Base-by-base conservation (phyloP, 2,888 invertebrate species). In the Scaptomyza caliginosa region DNA sequence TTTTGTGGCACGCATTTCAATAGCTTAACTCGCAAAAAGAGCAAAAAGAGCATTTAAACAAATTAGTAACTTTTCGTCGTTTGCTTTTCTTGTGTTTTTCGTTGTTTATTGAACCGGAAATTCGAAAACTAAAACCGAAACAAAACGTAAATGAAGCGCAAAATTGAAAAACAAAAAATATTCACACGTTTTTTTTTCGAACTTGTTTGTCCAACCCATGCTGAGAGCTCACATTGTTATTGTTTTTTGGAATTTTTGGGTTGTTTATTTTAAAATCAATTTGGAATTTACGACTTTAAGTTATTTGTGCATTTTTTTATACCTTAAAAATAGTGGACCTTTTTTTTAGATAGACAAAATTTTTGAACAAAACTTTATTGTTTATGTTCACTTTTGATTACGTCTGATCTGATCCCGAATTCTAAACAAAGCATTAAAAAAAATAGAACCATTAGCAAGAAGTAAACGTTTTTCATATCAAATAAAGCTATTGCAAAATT, bases 41-140 rank as follows among this genome's bases (percentile, higher is more conserved):
- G n/a, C n/a, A 38, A 13, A 57, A 66, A 66, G 51, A 45, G 54
- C 66, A 59, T 62, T 67, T 71, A 69, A 55, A 50, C 69, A 80
- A 72, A 86, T 74, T 69, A 64, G 64, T 50, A 16, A 23, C 63
- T 38, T 49, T 63, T 66, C 21, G 21, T 19, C 3, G 8, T 34
- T 42, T 21, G 34, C 13, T 26, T 49, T 60, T 23, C 24, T 36
- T 16, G 34, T 34, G 11, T 30, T 30, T 30, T 30, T 30, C n/a
- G 24, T 16, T 56, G 43, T 54, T 65, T 70, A 74, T 83, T 70
- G 72, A 77, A 72, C 88, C 86, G 84, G 86, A 88, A 86, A 83
- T 62, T 52, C 55, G 48, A 70, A 65, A 66, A 69, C 70, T 42
- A 58, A 42, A 65, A 57, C 34, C 55, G 42, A 65, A 26, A 24